These are phyloP conservation scores for Ardeotis arabs DNA, from an alignment of 2,113 vertebrate species.

Conservation along the genomic window DNA sequence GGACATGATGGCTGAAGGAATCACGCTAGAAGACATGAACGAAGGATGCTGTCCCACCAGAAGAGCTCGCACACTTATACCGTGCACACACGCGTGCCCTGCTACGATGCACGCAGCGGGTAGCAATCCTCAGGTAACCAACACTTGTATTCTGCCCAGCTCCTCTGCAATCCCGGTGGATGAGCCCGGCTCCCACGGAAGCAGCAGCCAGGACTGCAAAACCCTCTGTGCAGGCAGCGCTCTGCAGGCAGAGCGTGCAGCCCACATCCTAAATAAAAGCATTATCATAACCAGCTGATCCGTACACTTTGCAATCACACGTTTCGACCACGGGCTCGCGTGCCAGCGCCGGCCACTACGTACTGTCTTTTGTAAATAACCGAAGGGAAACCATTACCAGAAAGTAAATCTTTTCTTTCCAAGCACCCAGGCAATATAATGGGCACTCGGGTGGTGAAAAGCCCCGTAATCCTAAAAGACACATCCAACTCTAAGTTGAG, in stretches of 20 bases:
- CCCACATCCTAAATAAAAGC: background rate
- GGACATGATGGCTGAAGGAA: background rate
- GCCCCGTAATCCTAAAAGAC: slow-evolving; percentile 20
- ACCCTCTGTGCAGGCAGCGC: rapidly evolving
- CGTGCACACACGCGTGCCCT: rapidly evolving
- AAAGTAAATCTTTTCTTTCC: background rate
- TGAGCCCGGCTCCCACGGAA: background rate
- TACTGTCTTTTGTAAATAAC: background rate
- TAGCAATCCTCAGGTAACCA: background rate
- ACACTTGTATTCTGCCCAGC: rapidly evolving
- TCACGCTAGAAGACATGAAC: rapidly evolving
- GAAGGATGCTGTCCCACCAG: background rate
- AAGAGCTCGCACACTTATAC: background rate
- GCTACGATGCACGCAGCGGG: rapidly evolving
- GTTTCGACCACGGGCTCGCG: rapidly evolving
- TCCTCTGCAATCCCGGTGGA: background rate
- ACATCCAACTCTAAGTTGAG: background rate
- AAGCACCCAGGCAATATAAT: slow-evolving; percentile 24
- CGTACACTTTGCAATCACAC: background rate
- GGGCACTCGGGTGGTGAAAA: slow-evolving; percentile 1
- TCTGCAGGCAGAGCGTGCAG: background rate
- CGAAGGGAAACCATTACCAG: background rate
- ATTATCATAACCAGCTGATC: background rate
- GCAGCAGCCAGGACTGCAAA: background rate
- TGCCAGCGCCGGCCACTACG: rapidly evolving